These are phyloP conservation scores for Mycogona germanica DNA, from an alignment of 2,888 invertebrate species.

Conservation along the genomic window DNA sequence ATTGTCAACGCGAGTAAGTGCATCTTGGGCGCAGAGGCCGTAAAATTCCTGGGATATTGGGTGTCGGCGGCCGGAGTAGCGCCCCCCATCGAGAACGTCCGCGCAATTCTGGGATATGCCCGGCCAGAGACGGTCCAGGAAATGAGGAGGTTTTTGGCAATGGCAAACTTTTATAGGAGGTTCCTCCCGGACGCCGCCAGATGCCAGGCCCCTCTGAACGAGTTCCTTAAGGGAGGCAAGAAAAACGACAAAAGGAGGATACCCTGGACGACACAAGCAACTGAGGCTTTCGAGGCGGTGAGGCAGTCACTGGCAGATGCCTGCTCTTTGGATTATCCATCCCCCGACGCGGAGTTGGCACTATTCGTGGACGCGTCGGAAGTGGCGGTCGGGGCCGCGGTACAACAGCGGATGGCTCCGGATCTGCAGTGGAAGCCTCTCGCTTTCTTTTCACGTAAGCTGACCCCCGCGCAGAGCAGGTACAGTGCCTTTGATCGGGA, in stretches of 20 bases:
- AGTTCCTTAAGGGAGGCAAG: background rate
- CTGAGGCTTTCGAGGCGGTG: background rate
- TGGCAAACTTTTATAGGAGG: conserved; percentile 22
- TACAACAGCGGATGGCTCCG: background rate
- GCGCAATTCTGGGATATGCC: background rate
- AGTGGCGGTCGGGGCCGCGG: conserved; percentile 24
- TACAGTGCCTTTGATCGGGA: conserved; percentile 28
- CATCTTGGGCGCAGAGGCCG: background rate
- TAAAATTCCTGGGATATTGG: background rate
- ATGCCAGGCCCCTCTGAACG: conserved; percentile 7
- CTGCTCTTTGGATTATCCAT: background rate
- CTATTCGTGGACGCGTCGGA: conserved; percentile 23
- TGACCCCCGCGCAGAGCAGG: conserved; percentile 28
- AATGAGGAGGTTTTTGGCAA: conserved; percentile 20
- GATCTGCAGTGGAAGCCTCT: conserved; percentile 18
- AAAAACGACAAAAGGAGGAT: background rate
- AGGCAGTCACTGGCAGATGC: background rate
- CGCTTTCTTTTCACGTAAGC: conserved; percentile 19
- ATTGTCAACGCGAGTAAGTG: background rate
- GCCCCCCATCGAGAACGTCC: background rate
- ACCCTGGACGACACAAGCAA: background rate
- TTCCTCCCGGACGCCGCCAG: conserved; percentile 19
- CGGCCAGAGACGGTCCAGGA: conserved; percentile 1
- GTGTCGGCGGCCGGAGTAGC: background rate
- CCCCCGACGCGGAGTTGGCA: background rate